Conservation (phyloP, 1,140 invertebrate genomes). For the Pararge aegeria region DNA sequence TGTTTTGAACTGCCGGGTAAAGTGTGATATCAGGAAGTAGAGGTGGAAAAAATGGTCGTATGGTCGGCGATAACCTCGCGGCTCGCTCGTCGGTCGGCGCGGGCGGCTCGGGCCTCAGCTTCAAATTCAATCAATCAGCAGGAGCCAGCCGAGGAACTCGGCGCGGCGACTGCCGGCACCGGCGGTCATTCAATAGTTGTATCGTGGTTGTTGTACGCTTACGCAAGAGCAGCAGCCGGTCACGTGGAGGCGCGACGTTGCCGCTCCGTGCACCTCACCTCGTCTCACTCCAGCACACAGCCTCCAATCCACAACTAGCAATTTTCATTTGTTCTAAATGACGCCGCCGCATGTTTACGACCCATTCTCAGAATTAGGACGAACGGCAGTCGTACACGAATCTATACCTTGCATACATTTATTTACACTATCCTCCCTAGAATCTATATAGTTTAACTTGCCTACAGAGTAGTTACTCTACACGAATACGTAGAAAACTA, state of each 20-base stretch:
- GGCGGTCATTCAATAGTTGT: constrained; percentile 9
- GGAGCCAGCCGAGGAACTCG: constrained; percentile 42
- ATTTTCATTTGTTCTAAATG: constrained; percentile 75
- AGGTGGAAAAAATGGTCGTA: neutral
- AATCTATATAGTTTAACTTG: too few relatives aligned
- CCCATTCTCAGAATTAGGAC: constrained; percentile 67
- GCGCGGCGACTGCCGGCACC: constrained; percentile 27
- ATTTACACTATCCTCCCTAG: constrained; percentile 28
- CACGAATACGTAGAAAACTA: neutral
- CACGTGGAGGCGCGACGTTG: constrained; percentile 73
- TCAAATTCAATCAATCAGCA: constrained; percentile 39
- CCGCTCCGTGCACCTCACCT: constrained; percentile 46
- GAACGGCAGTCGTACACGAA: constrained; percentile 36
- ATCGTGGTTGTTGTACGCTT: constrained; percentile 70
- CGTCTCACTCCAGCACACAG: constrained; percentile 59
- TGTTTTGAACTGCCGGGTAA: neutral
- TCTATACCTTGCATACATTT: constrained; percentile 20
- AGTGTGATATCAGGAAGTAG: neutral
- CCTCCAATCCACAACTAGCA: constrained; percentile 59
- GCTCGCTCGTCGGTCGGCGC: too few relatives aligned
- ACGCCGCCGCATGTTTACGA: constrained; percentile 67
- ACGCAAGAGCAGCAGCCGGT: constrained; percentile 71
- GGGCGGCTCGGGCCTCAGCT: neutral
- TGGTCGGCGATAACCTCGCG: too few relatives aligned
- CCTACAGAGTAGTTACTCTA: too few relatives aligned